Evolutionary conservation across 1,140 invertebrate genomes (phyloP), one percentile per base, ranked within the genome.

Genomic region (Drosophila grimshawi): DNA sequence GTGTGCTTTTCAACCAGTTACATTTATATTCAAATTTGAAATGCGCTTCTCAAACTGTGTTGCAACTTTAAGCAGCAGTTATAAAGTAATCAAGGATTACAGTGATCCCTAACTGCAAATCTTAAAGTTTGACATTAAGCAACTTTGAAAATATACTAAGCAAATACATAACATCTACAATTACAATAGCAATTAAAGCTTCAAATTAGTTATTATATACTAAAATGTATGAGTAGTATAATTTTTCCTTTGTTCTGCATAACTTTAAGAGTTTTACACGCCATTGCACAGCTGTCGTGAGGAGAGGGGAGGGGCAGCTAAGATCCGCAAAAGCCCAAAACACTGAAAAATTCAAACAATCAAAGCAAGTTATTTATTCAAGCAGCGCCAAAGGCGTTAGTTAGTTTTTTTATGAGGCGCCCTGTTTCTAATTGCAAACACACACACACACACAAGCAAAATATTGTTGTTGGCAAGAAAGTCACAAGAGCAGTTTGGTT

Each of bases 311-410:
- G 19, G 19, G 19, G 19, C 19, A 19, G 19, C 19, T 19, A 19
- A 19, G 19, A 19, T 19, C 19, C 19, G 19, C 19, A 55, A 46
- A 56, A 46, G 4, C 29, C 37, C 6, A 5, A 35, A 8, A n/a
- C 27, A 10, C 29, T n/a, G 10, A 37, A 61, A 52, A 53, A 35
- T 19, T 29, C 32, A 49, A 78, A 78, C 78, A 81, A 78, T 78
- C 80, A 75, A 78, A 60, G 80, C 65, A 66, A 76, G 62, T 80
- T 80, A 66, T 80, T 70, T 80, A 76, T 80, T 76, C 46, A 55
- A 52, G 63, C 64, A 60, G 37, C 49, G 39, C 45, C 57, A 32
- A 45, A 45, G 45, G 30, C 43, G n/a, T 60, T 32, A 60, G 30
- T 32, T 46, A 19, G 72, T 65, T 76, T 67, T 82, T 79, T 82